Evolutionary conservation across 2,888 invertebrate genomes (phyloP).

Genomic region (Hermodice carunculata): DNA sequence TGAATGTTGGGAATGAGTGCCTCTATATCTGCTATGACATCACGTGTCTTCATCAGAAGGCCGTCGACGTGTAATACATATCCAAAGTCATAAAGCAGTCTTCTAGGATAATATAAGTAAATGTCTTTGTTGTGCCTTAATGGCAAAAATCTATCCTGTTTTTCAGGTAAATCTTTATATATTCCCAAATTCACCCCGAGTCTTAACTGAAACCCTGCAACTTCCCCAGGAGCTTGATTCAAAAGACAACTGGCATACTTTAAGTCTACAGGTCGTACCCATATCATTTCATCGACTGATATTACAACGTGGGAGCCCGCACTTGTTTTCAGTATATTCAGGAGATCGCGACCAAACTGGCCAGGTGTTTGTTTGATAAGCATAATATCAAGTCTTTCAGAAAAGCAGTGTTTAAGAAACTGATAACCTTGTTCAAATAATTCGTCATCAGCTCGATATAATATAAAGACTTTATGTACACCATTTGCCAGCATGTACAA

Average conservation of each 20-base stretch:
- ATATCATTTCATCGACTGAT: conserved; percentile 29
- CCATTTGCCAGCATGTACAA: conserved; percentile 9
- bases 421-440: conserved; percentile 13
- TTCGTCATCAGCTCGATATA: conserved; percentile 13
- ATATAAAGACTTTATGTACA: conserved; percentile 20
- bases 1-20: neutral
- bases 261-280: conserved; percentile 20
- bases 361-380: neutral
- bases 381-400: neutral
- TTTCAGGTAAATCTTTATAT: neutral
- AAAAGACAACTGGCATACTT: neutral
- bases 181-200: conserved; percentile 19
- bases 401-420: neutral
- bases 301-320: conserved; percentile 5
- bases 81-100: conserved; percentile 17
- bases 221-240: neutral
- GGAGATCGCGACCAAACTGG: neutral
- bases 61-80: conserved; percentile 26
- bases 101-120: conserved; percentile 11
- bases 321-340: neutral
- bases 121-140: neutral
- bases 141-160: neutral
- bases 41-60: neutral
- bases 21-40: conserved; percentile 9
- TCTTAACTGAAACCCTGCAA: conserved; percentile 18